These are phyloP conservation scores for Jaculus jaculus DNA, from an alignment of 2,113 vertebrate genomes.

Conservation along the genomic window DNA sequence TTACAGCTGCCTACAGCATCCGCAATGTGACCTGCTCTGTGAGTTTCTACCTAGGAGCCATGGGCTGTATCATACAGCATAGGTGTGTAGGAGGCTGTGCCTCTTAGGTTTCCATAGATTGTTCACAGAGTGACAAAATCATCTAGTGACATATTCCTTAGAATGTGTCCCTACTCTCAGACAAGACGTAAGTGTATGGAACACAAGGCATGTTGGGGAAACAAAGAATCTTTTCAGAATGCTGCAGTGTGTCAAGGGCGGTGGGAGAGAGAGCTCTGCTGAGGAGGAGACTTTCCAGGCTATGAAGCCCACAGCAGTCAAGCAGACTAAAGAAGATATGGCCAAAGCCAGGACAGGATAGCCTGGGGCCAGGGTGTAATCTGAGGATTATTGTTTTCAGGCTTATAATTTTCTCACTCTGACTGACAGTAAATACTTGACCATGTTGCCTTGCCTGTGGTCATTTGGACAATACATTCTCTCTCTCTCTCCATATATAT, in stretches of 20 bases:
- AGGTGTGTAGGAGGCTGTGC: not conserved
- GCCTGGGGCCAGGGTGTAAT: not conserved
- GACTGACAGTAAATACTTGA: not conserved
- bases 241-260: not conserved
- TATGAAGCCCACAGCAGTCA: accelerated
- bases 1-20: not conserved
- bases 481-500: no score
- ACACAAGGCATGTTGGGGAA: not conserved
- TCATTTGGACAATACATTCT: not conserved
- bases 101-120: not conserved
- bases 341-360: no score
- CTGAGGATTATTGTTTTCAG: not conserved
- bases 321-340: not conserved
- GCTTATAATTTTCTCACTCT: not conserved
- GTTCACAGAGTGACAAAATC: not conserved
- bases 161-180: no score
- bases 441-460: not conserved
- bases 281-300: not conserved
- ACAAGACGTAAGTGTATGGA: not conserved
- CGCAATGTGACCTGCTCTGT: not conserved
- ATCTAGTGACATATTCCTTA: not conserved
- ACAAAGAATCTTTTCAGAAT: not conserved
- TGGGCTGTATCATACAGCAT: no score
- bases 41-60: no score
- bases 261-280: not conserved